Percentiles rank a stretch among this genome's conserved stretches.
phyloP scores from a whole-genome alignment of 2,113 vertebrate species.

The Salvelinus sp. region DNA sequence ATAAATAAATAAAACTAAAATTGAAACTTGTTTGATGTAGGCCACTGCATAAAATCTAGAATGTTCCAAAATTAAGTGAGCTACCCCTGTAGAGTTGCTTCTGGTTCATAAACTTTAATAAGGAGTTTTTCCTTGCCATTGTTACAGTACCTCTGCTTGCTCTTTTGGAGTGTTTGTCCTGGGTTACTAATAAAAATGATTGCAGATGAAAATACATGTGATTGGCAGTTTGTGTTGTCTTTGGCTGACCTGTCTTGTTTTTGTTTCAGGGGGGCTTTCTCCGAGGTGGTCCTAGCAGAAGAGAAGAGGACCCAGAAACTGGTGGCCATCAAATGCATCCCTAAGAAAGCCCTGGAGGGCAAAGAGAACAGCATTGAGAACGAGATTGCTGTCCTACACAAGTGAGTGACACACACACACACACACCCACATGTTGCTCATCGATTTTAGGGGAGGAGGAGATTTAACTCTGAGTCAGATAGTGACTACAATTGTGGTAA shows the following conservation, averaged over 20 bases:
- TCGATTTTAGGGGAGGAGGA: neutral
- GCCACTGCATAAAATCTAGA: no score
- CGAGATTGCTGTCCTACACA: slow-evolving; percentile 94
- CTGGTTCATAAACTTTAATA: no score
- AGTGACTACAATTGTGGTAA: slow-evolving; percentile 20
- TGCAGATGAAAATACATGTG: neutral
- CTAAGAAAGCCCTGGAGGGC: slow-evolving; percentile 93
- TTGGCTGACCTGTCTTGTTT: slow-evolving; percentile 34
- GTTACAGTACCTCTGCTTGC: no score
- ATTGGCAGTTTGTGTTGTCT: neutral
- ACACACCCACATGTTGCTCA: neutral
- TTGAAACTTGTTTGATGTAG: no score
- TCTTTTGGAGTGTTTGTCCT: no score
- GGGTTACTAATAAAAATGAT: no score
- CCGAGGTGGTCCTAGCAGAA: slow-evolving; percentile 94
- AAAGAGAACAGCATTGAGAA: slow-evolving; percentile 98
- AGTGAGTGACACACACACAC: slow-evolving; percentile 73
- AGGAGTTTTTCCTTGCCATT: no score
- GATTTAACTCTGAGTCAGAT: neutral
- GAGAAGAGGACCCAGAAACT: slow-evolving; percentile 88
- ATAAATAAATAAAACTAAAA: no score
- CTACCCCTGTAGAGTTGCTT: no score
- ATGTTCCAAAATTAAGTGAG: no score
- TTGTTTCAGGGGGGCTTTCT: slow-evolving; percentile 90
- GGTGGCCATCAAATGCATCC: slow-evolving; percentile 96